Base-by-base conservation (phyloP, 2,113 vertebrate genomes). In the Catharus minimus region DNA sequence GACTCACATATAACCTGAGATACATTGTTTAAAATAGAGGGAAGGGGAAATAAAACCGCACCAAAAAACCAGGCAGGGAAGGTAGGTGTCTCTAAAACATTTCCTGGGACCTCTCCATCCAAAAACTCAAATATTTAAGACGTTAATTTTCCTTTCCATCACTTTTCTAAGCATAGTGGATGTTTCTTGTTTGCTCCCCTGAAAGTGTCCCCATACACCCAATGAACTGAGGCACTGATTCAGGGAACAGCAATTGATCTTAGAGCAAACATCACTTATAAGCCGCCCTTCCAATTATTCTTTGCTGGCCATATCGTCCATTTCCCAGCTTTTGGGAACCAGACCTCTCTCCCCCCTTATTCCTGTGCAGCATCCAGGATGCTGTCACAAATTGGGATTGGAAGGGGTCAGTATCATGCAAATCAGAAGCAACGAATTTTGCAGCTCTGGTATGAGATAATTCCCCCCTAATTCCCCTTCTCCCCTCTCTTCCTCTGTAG, bases 41-140 rank as follows among this genome's bases (percentile, higher is more conserved):
- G 9, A 27, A 7, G 8, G 7, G 1, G 0, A 2, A n/a, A 41
- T 39, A 21, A 30, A 43, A 3, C 21, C 9, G 11, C 22, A 19
- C 19, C 22, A 57, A 44, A 52, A 55, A 33, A 60, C 0, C 9
- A 46, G 41, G 11, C n/a, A 27, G 28, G 21, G 61, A n/a, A 55
- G 15, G 10, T 16, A 22, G 19, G 15, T 16, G 6, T 30, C 12
- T 73, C 15, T 7, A 38, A 65, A 33, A 41, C 1, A 50, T 68
- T 55, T 87, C 32, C 46, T 24, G 20, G 4, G 15, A 65, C 44
- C 3, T 56, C 26, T 68, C 46, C 28, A 57, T 6, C 17, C 6
- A 52, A 77, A 79, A 65, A 22, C 21, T 69, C 38, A 36, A 33
- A 36, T 67, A 20, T n/a, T 44, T 39, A 65, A 50, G 11, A 43